phyloP scores from a whole-genome alignment of 2,113 vertebrate genomes.

The Aphelocoma coerulescens region DNA sequence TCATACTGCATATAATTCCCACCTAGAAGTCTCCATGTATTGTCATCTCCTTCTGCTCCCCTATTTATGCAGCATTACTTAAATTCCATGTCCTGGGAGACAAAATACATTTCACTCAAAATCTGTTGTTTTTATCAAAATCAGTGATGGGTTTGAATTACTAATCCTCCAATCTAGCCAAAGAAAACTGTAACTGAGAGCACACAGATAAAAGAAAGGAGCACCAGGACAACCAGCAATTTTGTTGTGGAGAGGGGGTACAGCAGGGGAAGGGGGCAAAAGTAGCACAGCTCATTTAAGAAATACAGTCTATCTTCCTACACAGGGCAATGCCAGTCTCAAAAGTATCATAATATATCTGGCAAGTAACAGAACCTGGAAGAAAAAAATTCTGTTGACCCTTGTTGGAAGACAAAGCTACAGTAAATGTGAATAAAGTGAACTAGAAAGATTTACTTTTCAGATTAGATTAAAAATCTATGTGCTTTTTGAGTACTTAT shows the following conservation, averaged over 20 bases:
- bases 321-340: background rate
- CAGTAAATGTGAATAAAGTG: rapidly evolving
- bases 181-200: background rate
- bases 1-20: background rate
- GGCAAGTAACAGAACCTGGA: background rate
- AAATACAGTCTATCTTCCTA: background rate
- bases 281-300: background rate
- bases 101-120: background rate
- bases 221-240: rapidly evolving
- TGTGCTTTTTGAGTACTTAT: rapidly evolving
- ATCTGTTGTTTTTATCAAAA: background rate
- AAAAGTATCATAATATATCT: background rate
- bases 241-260: background rate
- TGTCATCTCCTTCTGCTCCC: background rate
- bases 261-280: background rate
- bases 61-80: background rate
- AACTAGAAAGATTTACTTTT: background rate
- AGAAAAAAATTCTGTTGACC: background rate
- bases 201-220: background rate
- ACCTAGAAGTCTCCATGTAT: background rate
- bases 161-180: background rate
- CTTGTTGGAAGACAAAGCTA: background rate
- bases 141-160: background rate
- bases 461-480: background rate
- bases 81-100: background rate